phyloP scores from a whole-genome alignment of 2,888 invertebrate species.

The Macrosiphum euphorbiae region DNA sequence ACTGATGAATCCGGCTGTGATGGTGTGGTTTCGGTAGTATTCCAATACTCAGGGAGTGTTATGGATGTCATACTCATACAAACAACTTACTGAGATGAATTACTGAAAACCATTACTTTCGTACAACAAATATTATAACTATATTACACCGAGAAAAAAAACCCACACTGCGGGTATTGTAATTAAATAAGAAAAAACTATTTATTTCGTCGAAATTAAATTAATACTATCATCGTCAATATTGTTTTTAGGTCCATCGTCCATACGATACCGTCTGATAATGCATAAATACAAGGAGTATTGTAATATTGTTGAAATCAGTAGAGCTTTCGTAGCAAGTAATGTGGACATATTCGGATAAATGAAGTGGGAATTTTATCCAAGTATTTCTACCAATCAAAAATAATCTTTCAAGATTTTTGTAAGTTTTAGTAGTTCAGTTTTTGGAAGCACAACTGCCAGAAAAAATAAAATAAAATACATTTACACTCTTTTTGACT shows the following conservation, averaged over 20 bases:
- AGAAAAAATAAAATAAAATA: neutral
- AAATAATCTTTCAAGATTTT: no score
- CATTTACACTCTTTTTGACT: neutral
- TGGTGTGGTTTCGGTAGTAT: neutral
- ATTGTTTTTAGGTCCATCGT: neutral
- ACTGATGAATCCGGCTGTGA: neutral
- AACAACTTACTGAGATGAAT: neutral
- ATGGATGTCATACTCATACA: neutral
- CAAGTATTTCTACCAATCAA: neutral
- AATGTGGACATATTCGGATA: neutral
- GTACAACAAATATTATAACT: neutral
- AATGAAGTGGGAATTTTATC: neutral
- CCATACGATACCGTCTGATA: neutral
- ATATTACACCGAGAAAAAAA: neutral
- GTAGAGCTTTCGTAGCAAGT: rapidly evolving
- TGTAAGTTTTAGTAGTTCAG: neutral
- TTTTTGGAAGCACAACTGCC: neutral
- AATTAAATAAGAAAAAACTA: neutral
- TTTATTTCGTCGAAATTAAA: neutral
- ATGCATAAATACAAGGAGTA: neutral
- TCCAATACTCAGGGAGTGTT: neutral
- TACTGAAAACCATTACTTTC: neutral
- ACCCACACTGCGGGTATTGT: neutral
- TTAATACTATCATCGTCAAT: no score
- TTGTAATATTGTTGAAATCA: neutral